Conservation (phyloP, 2,888 invertebrate species). For the Tryphoninae sp. region DNA sequence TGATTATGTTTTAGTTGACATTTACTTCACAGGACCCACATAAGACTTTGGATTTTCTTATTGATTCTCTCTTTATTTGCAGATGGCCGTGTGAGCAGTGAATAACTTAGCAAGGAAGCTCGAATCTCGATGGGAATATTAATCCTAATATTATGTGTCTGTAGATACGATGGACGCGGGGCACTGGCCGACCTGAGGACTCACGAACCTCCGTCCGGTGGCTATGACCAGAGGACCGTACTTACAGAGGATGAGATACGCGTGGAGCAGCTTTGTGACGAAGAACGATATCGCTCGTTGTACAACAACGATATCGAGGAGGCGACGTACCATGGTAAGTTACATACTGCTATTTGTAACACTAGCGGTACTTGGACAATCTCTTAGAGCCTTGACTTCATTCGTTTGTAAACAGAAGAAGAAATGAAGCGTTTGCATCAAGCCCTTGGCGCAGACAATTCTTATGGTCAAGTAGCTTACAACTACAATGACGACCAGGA, state of each 20-base stretch:
- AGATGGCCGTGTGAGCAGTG: constrained; percentile 61
- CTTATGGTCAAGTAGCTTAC: constrained; percentile 89
- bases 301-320: constrained; percentile 94
- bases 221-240: constrained; percentile 85
- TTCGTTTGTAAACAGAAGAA: constrained; percentile 86
- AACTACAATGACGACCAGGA: constrained; percentile 85
- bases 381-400: no score
- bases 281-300: constrained; percentile 95
- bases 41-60: constrained; percentile 57
- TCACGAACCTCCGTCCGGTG: constrained; percentile 91
- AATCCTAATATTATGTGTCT: constrained; percentile 32
- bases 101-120: constrained; percentile 56
- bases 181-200: constrained; percentile 92
- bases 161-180: constrained; percentile 97
- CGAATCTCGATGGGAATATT: constrained; percentile 26
- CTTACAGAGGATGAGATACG: constrained; percentile 88
- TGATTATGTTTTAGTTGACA: constrained; percentile 22
- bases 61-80: constrained; percentile 65
- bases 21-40: constrained; percentile 53
- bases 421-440: constrained; percentile 93
- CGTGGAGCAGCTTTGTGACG: constrained; percentile 96
- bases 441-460: constrained; percentile 83
- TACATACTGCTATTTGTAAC: constrained; percentile 39
- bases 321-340: constrained; percentile 93
- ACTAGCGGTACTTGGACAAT: no score